Conservation (phyloP, 2,888 invertebrate species). For the Drosophila meridionalis region DNA sequence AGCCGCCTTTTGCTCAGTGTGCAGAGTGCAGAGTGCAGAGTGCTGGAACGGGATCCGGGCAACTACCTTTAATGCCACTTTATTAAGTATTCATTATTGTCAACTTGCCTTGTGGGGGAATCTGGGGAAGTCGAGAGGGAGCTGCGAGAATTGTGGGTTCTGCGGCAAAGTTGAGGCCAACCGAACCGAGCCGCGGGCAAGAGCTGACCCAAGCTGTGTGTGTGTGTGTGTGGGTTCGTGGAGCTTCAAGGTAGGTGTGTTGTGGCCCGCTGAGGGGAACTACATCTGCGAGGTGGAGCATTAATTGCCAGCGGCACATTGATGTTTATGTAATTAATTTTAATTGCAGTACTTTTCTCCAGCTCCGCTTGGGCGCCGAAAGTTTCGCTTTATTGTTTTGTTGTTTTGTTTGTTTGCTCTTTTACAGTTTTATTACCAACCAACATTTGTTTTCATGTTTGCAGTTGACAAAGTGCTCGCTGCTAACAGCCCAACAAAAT, state of each 20-base stretch:
- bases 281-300: constrained; percentile 46
- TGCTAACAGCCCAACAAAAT: constrained; percentile 29
- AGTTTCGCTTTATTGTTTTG: constrained; percentile 54
- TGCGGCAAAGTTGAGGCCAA: constrained; percentile 1
- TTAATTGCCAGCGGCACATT: constrained; percentile 75
- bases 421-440: constrained; percentile 41
- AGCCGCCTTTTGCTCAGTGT: constrained; percentile 27
- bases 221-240: constrained; percentile 1
- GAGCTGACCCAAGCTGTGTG: background rate
- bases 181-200: constrained; percentile 3
- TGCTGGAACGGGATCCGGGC: constrained; percentile 36
- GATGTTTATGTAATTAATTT: constrained; percentile 78
- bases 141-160: background rate
- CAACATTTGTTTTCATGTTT: constrained; percentile 13
- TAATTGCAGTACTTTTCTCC: constrained; percentile 66
- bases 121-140: background rate
- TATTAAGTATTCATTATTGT: constrained; percentile 80
- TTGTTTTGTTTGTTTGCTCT: constrained; percentile 36
- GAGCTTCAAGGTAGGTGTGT: constrained; percentile 49
- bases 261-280: constrained; percentile 42
- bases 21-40: constrained; percentile 21
- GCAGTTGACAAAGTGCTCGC: constrained; percentile 35
- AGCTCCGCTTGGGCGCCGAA: constrained; percentile 29
- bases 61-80: constrained; percentile 69
- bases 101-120: constrained; percentile 52